Conservation (phyloP, 2,888 invertebrate genomes). For the Synanthedon formicaeformis region DNA sequence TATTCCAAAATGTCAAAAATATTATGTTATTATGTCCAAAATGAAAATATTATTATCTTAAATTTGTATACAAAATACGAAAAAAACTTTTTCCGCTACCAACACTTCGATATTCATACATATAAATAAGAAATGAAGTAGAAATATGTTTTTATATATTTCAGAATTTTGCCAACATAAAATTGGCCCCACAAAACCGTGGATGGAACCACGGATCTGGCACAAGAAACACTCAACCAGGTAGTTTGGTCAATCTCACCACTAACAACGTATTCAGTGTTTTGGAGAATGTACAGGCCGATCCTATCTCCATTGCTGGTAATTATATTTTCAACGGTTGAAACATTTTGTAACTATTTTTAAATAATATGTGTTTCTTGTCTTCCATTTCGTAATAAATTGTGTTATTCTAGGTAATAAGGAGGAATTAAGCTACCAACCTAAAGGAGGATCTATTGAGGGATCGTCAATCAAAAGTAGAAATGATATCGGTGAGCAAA, state of each 20-base stretch:
- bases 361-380: neutral
- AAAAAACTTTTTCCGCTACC: too few relatives aligned
- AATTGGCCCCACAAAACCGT: slow-evolving; percentile 46
- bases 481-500: slow-evolving; percentile 47
- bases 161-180: slow-evolving; percentile 47
- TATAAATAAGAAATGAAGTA: too few relatives aligned
- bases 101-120: too few relatives aligned
- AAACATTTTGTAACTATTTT: slow-evolving; percentile 1
- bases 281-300: slow-evolving; percentile 42
- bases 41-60: too few relatives aligned
- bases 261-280: slow-evolving; percentile 46
- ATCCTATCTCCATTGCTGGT: slow-evolving; percentile 47
- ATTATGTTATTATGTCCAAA: too few relatives aligned
- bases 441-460: slow-evolving; percentile 62
- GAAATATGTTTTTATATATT: slow-evolving; percentile 7
- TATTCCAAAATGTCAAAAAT: too few relatives aligned
- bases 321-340: slow-evolving; percentile 7
- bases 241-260: slow-evolving; percentile 39
- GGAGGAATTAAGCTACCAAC: slow-evolving; percentile 46
- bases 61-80: too few relatives aligned
- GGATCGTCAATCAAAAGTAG: slow-evolving; percentile 58
- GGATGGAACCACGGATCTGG: slow-evolving; percentile 55
- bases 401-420: slow-evolving; percentile 34
- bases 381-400: neutral
- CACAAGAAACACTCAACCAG: slow-evolving; percentile 40